A percentile compares a stretch with the other conserved stretches of the same genome.
Conservation (phyloP, 1,140 invertebrate genomes). For the Rhopalosiphum maidis region DNA sequence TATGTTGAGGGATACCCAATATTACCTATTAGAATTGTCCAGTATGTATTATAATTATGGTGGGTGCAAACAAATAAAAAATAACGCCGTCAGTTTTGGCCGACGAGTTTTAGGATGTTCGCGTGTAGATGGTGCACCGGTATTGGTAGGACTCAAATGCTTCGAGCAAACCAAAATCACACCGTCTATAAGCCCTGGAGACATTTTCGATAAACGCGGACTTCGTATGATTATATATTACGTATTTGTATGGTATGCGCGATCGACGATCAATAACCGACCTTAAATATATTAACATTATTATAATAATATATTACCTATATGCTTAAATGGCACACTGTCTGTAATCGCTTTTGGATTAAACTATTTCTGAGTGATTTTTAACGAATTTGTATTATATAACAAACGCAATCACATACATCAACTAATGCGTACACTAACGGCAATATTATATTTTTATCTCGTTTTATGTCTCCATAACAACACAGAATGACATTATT, state of each 20-base stretch:
- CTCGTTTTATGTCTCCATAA: background rate
- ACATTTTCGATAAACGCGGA: background rate
- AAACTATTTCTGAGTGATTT: background rate
- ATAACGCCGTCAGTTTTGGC: background rate
- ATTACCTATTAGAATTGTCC: no score
- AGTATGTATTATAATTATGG: background rate
- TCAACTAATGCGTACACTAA: background rate
- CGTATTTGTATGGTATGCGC: background rate
- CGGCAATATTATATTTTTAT: background rate
- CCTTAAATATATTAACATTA: background rate
- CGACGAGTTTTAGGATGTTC: background rate
- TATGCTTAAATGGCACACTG: background rate
- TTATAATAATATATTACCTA: background rate
- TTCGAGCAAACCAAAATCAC: background rate
- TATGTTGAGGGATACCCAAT: no score
- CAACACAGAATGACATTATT: background rate
- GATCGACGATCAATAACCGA: background rate
- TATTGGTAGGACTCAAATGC: background rate
- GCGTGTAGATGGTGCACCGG: background rate
- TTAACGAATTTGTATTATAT: background rate
- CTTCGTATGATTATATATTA: background rate
- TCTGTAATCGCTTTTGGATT: background rate
- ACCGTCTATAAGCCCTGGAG: rapidly evolving
- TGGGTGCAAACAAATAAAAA: background rate
- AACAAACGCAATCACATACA: background rate